A percentile compares a stretch with the other conserved stretches of the same genome.
phyloP scores from a whole-genome alignment of 2,888 invertebrate genomes.

The Dasysyrphus tricinctus region DNA sequence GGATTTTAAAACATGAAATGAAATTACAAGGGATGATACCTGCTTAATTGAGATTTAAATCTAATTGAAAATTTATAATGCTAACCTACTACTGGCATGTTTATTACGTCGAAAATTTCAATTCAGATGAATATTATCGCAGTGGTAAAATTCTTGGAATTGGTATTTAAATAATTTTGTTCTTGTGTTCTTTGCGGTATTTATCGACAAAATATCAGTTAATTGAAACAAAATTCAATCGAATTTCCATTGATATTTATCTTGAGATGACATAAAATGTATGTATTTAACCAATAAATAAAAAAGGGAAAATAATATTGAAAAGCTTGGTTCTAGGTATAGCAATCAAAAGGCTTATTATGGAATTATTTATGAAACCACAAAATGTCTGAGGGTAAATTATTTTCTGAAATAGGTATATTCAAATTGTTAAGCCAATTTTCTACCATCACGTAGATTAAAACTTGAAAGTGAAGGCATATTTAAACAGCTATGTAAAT shows the following conservation, averaged over 20 bases:
- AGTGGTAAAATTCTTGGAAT: slow-evolving; percentile 6
- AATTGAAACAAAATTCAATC: not conserved
- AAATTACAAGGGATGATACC: slow-evolving; percentile 5
- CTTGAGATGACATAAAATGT: slow-evolving; percentile 1
- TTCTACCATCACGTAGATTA: too few relatives aligned
- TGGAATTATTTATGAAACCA: too few relatives aligned
- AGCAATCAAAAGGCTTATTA: too few relatives aligned
- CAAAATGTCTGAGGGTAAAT: too few relatives aligned
- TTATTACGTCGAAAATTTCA: not conserved
- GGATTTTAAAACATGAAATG: not conserved
- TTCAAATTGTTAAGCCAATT: too few relatives aligned
- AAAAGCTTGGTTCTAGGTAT: not conserved
- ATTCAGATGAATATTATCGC: not conserved
- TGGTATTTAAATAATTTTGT: not conserved
- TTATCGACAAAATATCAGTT: not conserved
- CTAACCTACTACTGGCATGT: not conserved
- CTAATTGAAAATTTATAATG: slow-evolving; percentile 9
- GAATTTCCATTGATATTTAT: not conserved
- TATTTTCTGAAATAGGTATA: too few relatives aligned
- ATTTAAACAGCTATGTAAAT: too few relatives aligned
- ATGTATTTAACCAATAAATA: not conserved
- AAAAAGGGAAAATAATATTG: not conserved
- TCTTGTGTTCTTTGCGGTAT: not conserved
- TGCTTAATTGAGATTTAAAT: slow-evolving; percentile 17
- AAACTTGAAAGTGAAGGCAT: too few relatives aligned